Base-by-base conservation (phyloP, 2,113 vertebrate species). In the Ibidorhyncha struthersii region DNA sequence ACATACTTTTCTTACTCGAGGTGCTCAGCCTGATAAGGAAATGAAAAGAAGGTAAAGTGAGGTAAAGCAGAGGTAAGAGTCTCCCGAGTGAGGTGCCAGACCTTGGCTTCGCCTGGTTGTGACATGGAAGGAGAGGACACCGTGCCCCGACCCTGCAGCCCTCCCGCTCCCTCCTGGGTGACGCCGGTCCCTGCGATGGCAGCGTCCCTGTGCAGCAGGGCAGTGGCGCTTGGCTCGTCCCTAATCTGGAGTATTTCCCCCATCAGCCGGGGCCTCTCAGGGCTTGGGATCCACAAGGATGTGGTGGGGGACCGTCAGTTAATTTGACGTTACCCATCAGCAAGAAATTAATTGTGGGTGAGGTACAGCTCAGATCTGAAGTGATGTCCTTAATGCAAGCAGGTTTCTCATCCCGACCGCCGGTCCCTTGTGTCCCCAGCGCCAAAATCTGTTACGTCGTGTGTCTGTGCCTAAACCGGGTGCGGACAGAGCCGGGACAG, bases 261-360 rank as follows among this genome's bases (percentile, higher is more conserved):
- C 40, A 9, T 58, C 62, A 18, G 0, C 17, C 8, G 16, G 13
- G 10, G 12, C 52, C 29, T 23, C 19, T 14, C 30, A 34, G 27
- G 3, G 47, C 63, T 38, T 5, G 58, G 5, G 12, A 25, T 38
- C n/a, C 73, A 11, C 27, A 18, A 45, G 41, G 55, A 36, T n/a
- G 7, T 0, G 19, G 7, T 0, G 0, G 27, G 30, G 70, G 40
- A 47, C 25, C 0, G 0, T 1, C 9, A 8, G 17, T 10, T 20
- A 2, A 19, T 55, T 8, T 30, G 61, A 14, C 34, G 53, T 21
- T 9, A 17, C 69, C 27, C 11, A 1, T 23, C 49, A 41, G n/a
- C 0, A 25, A 52, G 30, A 25, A 36, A 30, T 45, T 13, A n/a
- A 9, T 20, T 43, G 34, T 0, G 4, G 43, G 9, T 5, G 84